phyloP scores from a whole-genome alignment of 2,113 vertebrate species.

The Pavo muticus region DNA sequence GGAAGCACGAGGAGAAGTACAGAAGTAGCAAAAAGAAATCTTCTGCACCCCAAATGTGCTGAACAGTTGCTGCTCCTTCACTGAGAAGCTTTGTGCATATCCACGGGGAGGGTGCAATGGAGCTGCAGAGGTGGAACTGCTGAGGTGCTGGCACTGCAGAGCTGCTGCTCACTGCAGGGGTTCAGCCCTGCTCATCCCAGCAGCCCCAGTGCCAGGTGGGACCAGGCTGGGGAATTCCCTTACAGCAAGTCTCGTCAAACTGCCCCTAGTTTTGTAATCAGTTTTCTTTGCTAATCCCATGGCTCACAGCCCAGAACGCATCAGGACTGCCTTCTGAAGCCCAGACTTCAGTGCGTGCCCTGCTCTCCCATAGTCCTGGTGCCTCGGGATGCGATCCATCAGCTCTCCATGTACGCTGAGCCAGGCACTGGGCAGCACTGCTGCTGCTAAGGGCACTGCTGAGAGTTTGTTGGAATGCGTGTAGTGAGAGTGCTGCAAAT shows the following conservation, averaged over 20 bases:
- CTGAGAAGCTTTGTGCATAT: neutral
- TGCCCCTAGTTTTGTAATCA: neutral
- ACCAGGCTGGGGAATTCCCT: neutral
- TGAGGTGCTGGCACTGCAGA: rapidly evolving
- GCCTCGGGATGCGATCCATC: rapidly evolving
- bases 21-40: neutral
- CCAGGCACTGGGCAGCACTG: neutral
- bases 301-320: neutral
- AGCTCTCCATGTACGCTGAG: neutral
- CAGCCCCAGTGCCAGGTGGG: neutral
- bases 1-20: neutral
- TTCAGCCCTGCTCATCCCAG: neutral
- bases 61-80: neutral
- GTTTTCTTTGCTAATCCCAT: neutral
- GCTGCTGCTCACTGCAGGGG: neutral
- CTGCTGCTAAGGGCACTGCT: neutral
- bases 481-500: neutral
- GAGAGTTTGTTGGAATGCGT: neutral
- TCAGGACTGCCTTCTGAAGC: neutral
- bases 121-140: neutral
- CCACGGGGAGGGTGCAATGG: neutral
- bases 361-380: neutral
- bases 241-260: neutral
- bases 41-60: neutral
- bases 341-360: neutral